These are phyloP conservation scores for Sphaeramia orbicularis DNA, from an alignment of 2,797 vertebrate species.

Conservation along the genomic window DNA sequence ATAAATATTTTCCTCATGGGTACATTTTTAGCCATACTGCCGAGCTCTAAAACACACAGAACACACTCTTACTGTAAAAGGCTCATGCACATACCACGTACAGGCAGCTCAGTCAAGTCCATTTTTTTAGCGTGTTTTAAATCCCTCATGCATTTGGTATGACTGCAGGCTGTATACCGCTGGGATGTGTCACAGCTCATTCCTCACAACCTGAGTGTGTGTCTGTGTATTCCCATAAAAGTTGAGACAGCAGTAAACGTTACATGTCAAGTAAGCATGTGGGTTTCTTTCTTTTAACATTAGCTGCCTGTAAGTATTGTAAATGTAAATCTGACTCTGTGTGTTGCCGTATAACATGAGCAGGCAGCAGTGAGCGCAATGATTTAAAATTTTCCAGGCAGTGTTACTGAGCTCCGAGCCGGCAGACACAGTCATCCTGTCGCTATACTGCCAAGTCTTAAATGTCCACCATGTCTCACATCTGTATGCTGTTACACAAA, in stretches of 20 bases:
- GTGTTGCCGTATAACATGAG: conserved; percentile 60
- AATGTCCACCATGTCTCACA: conserved; percentile 48
- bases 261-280: conserved; percentile 39
- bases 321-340: conserved; percentile 49
- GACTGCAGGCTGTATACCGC: conserved; percentile 52
- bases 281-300: conserved; percentile 39
- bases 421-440: conserved; percentile 74
- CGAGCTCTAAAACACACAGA: too few species aligned
- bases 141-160: conserved; percentile 50
- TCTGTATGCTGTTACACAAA: conserved; percentile 62
- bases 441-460: conserved; percentile 53
- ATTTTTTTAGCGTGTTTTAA: conserved; percentile 35
- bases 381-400: conserved; percentile 69
- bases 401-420: conserved; percentile 58
- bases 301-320: conserved; percentile 56
- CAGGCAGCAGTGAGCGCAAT: conserved; percentile 29
- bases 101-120: conserved; percentile 29
- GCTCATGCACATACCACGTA: conserved; percentile 1
- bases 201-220: conserved; percentile 32
- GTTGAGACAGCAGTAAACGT: conserved; percentile 51
- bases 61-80: conserved; percentile 9
- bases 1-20: too few species aligned
- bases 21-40: too few species aligned
- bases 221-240: conserved; percentile 54
- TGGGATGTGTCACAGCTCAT: conserved; percentile 61